Evolutionary conservation across 2,797 vertebrate genomes (phyloP).

Genomic region (Menidia menidia): DNA sequence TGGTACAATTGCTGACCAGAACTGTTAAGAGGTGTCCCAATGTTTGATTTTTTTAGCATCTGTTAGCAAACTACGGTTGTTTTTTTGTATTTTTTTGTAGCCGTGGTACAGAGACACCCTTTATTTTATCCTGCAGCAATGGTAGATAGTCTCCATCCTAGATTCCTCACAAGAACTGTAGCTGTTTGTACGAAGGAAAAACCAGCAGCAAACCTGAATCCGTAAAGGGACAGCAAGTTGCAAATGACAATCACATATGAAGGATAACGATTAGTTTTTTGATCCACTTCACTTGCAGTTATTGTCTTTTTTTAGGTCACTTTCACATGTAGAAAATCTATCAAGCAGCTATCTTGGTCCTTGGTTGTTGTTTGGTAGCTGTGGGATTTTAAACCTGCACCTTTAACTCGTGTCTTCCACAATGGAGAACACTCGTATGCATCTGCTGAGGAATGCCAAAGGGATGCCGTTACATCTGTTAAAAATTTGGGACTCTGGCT

Average conservation of each 20-base stretch:
- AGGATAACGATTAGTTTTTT: constrained; percentile 33
- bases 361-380: neutral
- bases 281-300: constrained; percentile 10
- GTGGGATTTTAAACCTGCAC: neutral
- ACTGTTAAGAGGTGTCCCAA: constrained; percentile 22
- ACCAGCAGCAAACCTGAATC: constrained; percentile 20
- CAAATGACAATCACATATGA: constrained; percentile 69
- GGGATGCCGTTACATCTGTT: neutral
- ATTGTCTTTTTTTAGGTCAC: constrained; percentile 16
- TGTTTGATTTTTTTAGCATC: constrained; percentile 13
- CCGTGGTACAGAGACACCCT: neutral
- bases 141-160: constrained; percentile 25
- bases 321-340: neutral
- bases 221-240: constrained; percentile 34
- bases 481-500: constrained; percentile 19
- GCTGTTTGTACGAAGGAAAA: constrained; percentile 1
- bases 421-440: neutral
- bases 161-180: constrained; percentile 7
- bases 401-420: neutral
- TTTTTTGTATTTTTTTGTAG: neutral
- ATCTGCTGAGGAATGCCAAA: neutral
- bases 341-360: neutral
- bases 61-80: neutral
- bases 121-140: constrained; percentile 43
- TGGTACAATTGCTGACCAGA: neutral